A percentile compares a stretch with the other conserved stretches of the same genome.
Conservation (phyloP, 2,113 vertebrate genomes). For the Rhegmatorhina hoffmannsi region DNA sequence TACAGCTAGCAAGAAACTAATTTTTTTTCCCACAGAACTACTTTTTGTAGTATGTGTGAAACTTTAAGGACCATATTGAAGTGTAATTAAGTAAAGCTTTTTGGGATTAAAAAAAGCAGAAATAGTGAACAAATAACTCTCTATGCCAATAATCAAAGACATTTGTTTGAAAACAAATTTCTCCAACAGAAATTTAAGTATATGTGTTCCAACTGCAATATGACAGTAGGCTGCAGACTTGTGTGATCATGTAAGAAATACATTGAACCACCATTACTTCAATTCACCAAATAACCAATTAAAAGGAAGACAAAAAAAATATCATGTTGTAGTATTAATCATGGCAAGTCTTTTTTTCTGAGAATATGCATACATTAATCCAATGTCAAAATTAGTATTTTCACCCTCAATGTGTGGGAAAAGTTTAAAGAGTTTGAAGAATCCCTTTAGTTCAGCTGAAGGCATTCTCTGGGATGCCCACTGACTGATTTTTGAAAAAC, state of each 20-base stretch:
- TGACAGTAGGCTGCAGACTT: background rate
- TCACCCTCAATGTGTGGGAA: background rate
- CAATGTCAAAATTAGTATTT: background rate
- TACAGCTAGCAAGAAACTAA: background rate
- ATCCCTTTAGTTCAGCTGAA: background rate
- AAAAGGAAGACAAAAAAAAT: background rate
- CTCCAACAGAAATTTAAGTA: background rate
- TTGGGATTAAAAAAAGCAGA: background rate
- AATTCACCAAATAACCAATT: background rate
- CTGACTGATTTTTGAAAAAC: background rate
- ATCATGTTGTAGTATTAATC: background rate
- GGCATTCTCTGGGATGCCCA: background rate
- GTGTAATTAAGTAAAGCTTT: conserved; percentile 14
- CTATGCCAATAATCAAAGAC: background rate
- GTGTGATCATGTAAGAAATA: background rate
- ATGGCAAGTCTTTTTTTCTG: background rate
- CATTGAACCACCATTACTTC: background rate
- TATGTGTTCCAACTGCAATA: background rate
- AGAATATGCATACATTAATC: background rate
- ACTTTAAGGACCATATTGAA: background rate
- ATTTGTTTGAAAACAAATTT: background rate
- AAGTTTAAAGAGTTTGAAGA: background rate
- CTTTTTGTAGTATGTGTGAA: background rate
- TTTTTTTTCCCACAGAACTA: conserved; percentile 9
- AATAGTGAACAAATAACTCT: background rate